Evolutionary conservation across 35 echinoderm and acorn worm genomes (phyloP).

Genomic region (Amphiura filiformis): DNA sequence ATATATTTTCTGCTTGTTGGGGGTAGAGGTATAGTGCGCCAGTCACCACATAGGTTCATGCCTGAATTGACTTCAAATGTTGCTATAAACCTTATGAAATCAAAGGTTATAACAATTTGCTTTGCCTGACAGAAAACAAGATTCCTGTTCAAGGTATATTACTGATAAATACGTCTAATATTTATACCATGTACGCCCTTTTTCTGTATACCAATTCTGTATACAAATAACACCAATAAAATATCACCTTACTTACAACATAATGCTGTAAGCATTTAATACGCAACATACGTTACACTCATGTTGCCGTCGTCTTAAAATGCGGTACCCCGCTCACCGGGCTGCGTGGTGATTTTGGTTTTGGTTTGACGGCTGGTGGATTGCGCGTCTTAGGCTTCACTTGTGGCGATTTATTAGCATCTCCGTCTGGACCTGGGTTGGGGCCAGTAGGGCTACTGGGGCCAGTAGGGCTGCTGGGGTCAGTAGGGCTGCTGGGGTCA

Average conservation of each 20-base stretch:
- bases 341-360: conserved; percentile 38
- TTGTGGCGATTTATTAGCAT: not conserved
- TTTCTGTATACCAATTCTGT: not conserved
- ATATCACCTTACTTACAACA: not conserved
- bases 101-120: too few species aligned
- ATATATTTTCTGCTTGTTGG: too few species aligned
- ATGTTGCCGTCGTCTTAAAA: conserved; percentile 47
- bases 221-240: not conserved
- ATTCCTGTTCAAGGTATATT: not conserved
- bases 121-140: not conserved
- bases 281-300: not conserved
- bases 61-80: too few species aligned
- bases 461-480: conserved; percentile 2
- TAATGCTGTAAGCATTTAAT: not conserved
- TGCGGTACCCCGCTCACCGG: conserved; percentile 62
- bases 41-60: too few species aligned
- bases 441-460: too few species aligned
- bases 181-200: not conserved
- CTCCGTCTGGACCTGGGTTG: not conserved
- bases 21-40: too few species aligned
- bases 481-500: conserved; percentile 8
- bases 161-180: not conserved
- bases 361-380: conserved; percentile 45
- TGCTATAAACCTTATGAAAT: too few species aligned
- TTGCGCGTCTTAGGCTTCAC: conserved; percentile 21